Evolutionary conservation across 2,113 vertebrate genomes (phyloP), one percentile per base, ranked within the genome.

Genomic region (Bubo scandiacus): DNA sequence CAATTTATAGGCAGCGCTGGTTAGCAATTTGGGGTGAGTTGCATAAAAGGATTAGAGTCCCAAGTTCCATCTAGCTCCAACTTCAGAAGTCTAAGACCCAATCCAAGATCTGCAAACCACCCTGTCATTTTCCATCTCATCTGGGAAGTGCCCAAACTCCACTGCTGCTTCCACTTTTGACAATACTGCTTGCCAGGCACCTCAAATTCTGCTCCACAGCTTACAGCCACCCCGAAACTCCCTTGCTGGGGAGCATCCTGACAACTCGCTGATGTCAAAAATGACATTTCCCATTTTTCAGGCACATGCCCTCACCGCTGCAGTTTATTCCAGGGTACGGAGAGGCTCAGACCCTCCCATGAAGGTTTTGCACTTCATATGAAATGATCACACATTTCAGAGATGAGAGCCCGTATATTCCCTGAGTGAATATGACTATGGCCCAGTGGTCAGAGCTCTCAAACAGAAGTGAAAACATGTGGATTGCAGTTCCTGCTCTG

Each of bases 1-100:
- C 75, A 79, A 70, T 77, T 94, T 43, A 58, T 8, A 85, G 40
- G 29, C n/a, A 94, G 71, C 79, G 16, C 40, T 43, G n/a, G 79
- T 81, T 49, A 66, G 86, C 59, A 78, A 91, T 81, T 73, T 30
- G 38, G 40, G 92, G 82, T 67, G 72, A 59, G 85, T 0, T 92
- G 77, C 59, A 88, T 78, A 90, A 88, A 93, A 94, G 72, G 73
- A 71, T 91, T 96, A 81, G 59, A 93, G 83, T 81, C 72, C 71
- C 75, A 81, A 90, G 11, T 62, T 78, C 47, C 42, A 66, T n/a
- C 71, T 21, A 86, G 79, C 75, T 92, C 85, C 86, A 88, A 6
- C 80, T 89, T 92, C 29, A 81, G 67, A 90, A 88, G 79, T 49
- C 66, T 20, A 58, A 62, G 29, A 73, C 52, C n/a, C 72, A 70